Evolutionary conservation across 1,140 invertebrate genomes (phyloP), one percentile per base, ranked within the genome.

Genomic region (Neoseiulus cucumeris): DNA sequence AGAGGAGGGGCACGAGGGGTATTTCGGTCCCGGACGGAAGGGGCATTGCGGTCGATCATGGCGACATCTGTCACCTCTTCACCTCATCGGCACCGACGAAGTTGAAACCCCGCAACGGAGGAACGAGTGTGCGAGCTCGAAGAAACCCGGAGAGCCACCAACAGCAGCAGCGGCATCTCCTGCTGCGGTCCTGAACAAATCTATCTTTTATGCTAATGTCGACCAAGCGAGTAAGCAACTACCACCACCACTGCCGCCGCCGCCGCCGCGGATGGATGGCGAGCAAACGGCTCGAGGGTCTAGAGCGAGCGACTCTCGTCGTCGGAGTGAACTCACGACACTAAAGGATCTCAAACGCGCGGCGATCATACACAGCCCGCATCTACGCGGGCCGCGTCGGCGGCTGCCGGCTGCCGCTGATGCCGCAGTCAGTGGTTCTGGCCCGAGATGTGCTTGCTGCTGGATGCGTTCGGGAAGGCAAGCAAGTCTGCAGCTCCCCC

Each of bases 1-100:
- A n/a, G 42, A 12, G 12, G 12, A 44, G n/a, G 42, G 12, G 42
- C 12, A 44, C n/a, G n/a, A n/a, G 42, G 42, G 12, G 42, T 44
- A 44, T 14, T 12, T 44, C 12, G 45, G 45, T 18, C 18, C 28
- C n/a, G 42, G 42, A n/a, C 28, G 20, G 4, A 47, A 18, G 14
- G 51, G 51, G 22, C 33, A 59, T 29, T 25, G 25, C 25, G 51
- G 51, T 59, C 51, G 51, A 59, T 59, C 51, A 59, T 59, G 51
- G 51, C 51, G 22, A 59, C 51, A 59, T 59, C 51, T 59, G 51
- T 59, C 51, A 59, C 51, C 51, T 59, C 51, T 25, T 25, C 51
- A 59, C 51, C 51, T 59, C 51, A 59, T 59, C 51, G 25, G 22
- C 25, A 33, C 51, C 45, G 51, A 59, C 4, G 33, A 39, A 39